phyloP scores from a whole-genome alignment of 2,888 invertebrate species.

The Seira sanloemensis region DNA sequence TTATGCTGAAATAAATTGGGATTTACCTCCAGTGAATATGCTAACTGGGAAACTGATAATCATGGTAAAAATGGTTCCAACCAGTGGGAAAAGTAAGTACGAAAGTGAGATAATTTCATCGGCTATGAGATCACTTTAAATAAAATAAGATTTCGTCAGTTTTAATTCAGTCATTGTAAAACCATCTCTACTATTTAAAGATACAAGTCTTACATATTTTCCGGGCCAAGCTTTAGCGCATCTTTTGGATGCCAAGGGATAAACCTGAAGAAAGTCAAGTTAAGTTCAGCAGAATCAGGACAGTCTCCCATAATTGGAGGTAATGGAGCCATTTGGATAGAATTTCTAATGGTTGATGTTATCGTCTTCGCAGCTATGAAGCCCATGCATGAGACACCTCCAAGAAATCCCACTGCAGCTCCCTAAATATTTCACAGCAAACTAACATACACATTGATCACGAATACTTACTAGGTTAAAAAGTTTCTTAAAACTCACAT shows the following conservation, averaged over 20 bases:
- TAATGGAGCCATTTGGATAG: not conserved
- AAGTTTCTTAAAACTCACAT: slow-evolving; percentile 37
- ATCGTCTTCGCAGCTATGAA: slow-evolving; percentile 10
- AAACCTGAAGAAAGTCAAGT: slow-evolving; percentile 11
- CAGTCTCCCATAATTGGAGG: slow-evolving; percentile 46
- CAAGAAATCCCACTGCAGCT: slow-evolving; percentile 53
- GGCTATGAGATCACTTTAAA: too few species aligned
- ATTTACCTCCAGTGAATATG: slow-evolving; percentile 58
- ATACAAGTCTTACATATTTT: slow-evolving; percentile 12
- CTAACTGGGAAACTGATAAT: slow-evolving; percentile 43
- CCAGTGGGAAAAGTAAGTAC: slow-evolving; percentile 49
- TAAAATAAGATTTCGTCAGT: too few species aligned
- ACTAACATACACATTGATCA: too few species aligned
- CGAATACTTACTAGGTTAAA: slow-evolving; percentile 11
- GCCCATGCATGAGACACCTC: slow-evolving; percentile 23
- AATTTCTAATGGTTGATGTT: not conserved
- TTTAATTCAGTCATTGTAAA: too few species aligned
- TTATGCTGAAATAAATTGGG: too few species aligned
- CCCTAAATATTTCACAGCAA: too few species aligned
- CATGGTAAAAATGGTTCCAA: slow-evolving; percentile 39
- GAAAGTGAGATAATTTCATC: slow-evolving; percentile 22
- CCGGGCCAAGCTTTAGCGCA: not conserved
- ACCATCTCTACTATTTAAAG: too few species aligned
- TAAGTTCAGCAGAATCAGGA: slow-evolving; percentile 19
- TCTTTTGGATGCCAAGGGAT: slow-evolving; percentile 47